phyloP scores from a whole-genome alignment of 2,888 invertebrate genomes.

The Tachina fera region DNA sequence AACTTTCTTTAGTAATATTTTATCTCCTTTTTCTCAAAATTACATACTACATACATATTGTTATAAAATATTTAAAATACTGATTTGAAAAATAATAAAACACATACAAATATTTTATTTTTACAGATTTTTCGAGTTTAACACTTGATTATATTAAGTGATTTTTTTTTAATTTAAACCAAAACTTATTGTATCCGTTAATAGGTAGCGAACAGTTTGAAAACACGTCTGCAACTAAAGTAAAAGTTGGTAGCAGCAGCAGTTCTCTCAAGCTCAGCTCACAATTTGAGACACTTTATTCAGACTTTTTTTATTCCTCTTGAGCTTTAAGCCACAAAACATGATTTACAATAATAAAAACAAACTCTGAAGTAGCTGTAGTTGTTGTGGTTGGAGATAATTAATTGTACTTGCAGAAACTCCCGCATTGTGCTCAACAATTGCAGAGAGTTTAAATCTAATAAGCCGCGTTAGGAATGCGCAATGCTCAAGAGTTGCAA shows the following conservation, averaged over 20 bases:
- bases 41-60: too few species aligned
- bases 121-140: not conserved
- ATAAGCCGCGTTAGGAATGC: constrained; percentile 57
- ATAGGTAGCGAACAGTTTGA: constrained; percentile 72
- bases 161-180: constrained; percentile 9
- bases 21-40: not conserved
- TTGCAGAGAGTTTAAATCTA: constrained; percentile 51
- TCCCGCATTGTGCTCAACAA: constrained; percentile 40
- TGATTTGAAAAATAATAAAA: constrained; percentile 10
- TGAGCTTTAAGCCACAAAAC: constrained; percentile 54
- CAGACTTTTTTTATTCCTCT: not conserved
- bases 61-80: not conserved
- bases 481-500: constrained; percentile 25
- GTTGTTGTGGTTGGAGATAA: not conserved
- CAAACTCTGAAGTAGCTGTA: not conserved
- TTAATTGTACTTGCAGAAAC: constrained; percentile 35
- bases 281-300: constrained; percentile 49
- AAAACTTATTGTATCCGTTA: constrained; percentile 53
- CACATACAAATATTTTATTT: constrained; percentile 41
- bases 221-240: constrained; percentile 75
- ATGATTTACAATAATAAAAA: constrained; percentile 50
- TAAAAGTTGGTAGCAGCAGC: constrained; percentile 65
- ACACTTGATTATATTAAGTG: constrained; percentile 25
- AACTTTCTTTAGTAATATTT: too few species aligned
- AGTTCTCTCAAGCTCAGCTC: constrained; percentile 66